Percentiles rank a stretch among this genome's conserved stretches.
phyloP scores from a whole-genome alignment of 2,797 vertebrate species.

The Hirundo rustica region DNA sequence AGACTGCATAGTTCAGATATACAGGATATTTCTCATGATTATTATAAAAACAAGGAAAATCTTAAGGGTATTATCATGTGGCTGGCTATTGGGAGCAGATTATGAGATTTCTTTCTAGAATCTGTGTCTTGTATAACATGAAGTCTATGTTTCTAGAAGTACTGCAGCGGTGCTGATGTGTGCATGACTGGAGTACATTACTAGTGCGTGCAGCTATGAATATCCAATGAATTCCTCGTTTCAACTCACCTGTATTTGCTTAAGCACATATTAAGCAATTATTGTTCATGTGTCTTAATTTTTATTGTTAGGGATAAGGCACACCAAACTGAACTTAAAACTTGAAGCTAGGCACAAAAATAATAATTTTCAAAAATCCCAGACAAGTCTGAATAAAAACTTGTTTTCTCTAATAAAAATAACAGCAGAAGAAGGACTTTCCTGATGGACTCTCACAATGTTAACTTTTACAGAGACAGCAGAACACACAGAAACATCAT shows the following conservation, averaged over 20 bases:
- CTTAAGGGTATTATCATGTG: neutral
- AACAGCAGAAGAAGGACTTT: neutral
- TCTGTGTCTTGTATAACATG: neutral
- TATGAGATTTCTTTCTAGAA: neutral
- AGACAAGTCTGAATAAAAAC: neutral
- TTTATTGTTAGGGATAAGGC: neutral
- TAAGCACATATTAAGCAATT: neutral
- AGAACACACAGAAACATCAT: neutral
- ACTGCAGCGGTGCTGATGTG: neutral
- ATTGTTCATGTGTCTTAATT: neutral
- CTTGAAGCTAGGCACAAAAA: neutral
- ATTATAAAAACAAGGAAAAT: neutral
- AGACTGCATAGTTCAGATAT: neutral
- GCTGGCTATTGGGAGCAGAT: neutral
- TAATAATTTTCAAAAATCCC: neutral
- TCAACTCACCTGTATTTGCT: neutral
- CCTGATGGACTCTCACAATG: neutral
- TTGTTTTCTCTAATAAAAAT: neutral
- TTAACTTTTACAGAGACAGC: neutral
- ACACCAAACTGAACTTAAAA: neutral
- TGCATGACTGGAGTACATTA: neutral
- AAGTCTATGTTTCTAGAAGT: neutral
- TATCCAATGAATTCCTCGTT: neutral
- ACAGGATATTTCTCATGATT: neutral
- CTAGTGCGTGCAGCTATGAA: neutral